Evolutionary conservation across 1,140 invertebrate species (phyloP), one percentile per base, ranked within the genome.

Genomic region (Chionoecetes opilio): DNA sequence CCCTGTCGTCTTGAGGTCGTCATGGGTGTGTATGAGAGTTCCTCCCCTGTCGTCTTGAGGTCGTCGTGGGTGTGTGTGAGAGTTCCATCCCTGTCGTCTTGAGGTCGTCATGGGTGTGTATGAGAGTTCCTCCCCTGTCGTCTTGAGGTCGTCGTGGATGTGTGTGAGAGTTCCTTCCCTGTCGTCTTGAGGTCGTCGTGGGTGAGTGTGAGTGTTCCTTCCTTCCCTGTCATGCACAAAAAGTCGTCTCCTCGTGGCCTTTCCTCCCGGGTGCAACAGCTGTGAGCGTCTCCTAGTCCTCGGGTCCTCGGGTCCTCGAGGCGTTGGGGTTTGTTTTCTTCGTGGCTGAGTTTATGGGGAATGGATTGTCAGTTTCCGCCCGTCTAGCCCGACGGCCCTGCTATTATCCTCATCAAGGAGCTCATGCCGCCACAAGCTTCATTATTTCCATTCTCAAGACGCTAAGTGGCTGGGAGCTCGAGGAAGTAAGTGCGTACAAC

Each of bases 291-390:
- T 75, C 21, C 6, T 75, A n/a, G 63, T 75, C 63, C 21, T 26
- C 21, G 63, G 63, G 63, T n/a, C 5, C 63, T n/a, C n/a, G n/a
- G n/a, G n/a, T n/a, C n/a, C n/a, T n/a, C n/a, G 21, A 75, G 63
- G 63, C 63, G 63, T 75, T 75, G 63, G n/a, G 63, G 63, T n/a
- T n/a, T 6, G 63, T 26, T 75, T 75, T 75, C 63, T 75, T 75
- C 63, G 8, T 75, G 63, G 63, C 9, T 26, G 63, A 75, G 63
- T 75, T 75, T 75, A 75, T 75, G 21, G 63, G 5, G 63, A 75
- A 75, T 75, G 63, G 63, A 75, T 75, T 26, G 63, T 75, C 63
- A 75, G 63, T 75, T 75, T 75, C 63, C 63, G 63, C n/a, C 63
- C 63, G 63, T 75, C 21, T 21, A 75, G 26, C 63, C 6, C 63